phyloP scores from a whole-genome alignment of 1,140 invertebrate species.

The Pogonomyrmex barbatus region DNA sequence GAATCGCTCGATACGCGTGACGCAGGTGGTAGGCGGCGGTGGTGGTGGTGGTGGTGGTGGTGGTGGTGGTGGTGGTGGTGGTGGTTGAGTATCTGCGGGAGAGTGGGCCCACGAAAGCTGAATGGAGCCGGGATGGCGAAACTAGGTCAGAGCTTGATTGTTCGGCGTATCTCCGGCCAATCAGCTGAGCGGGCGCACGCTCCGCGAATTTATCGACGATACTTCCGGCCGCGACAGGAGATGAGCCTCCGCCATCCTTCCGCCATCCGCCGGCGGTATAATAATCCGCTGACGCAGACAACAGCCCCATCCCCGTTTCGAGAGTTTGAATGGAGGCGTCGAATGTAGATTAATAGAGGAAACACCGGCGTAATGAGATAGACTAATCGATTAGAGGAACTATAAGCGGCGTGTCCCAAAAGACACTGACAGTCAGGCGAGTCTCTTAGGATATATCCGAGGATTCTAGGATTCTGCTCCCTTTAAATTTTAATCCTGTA shows the following conservation, averaged over 20 bases:
- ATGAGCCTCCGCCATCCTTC: background rate
- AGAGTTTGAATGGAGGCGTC: background rate
- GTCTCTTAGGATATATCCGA: background rate
- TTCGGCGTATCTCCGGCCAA: constrained; percentile 65
- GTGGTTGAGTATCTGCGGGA: constrained; percentile 48
- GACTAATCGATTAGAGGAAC: constrained; percentile 15
- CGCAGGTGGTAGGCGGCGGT: constrained; percentile 70
- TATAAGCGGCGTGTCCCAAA: background rate
- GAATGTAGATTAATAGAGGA: background rate
- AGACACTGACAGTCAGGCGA: background rate
- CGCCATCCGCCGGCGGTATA: background rate
- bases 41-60: constrained; percentile 61
- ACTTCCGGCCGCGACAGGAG: constrained; percentile 27
- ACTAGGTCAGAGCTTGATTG: constrained; percentile 77
- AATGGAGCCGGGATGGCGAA: constrained; percentile 76
- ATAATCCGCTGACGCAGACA: constrained; percentile 21
- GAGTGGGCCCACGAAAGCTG: constrained; percentile 76
- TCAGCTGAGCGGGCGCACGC: constrained; percentile 54
- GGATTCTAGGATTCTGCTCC: too few species aligned
- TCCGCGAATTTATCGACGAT: constrained; percentile 34
- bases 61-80: constrained; percentile 51
- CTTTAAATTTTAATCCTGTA: background rate
- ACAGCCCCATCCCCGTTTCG: background rate
- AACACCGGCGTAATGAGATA: background rate
- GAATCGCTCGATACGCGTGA: constrained; percentile 79